Base-by-base conservation (phyloP, 2,888 invertebrate genomes). In the Epinotia bilunana region DNA sequence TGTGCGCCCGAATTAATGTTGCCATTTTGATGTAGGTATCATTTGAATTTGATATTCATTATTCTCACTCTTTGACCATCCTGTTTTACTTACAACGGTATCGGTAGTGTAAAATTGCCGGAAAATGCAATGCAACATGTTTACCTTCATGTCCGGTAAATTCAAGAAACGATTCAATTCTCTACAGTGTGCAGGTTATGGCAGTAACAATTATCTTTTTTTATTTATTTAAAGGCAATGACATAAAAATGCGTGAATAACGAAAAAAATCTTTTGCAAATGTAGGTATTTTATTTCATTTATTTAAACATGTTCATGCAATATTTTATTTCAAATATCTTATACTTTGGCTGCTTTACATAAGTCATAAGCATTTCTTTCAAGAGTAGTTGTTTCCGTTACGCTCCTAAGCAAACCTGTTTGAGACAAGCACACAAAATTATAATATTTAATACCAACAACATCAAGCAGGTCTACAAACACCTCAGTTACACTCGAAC, bases 1-100 rank as follows among this genome's bases (percentile, higher is more conserved):
- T 71, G 61, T 62, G 18, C 39, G 28, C 18, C 64, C 20, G 49
- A 64, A 72, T 72, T 72, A 58, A 64, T 72, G 58, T 46, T 33
- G 57, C 46, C 72, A 63, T 63, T 72, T 65, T 72, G 72, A 65
- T 72, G 33, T 72, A 69, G 69, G 58, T 12, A 58, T 2, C 16
- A 39, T 67, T 55, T 43, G 39, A 39, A 46, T 69, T 43, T 68
- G 12, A 9, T 55, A 23, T 43, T 63, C 43, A 63, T 28, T 46
- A n/a, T 33, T 46, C 11, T n/a, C 12, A 43, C 63, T 12, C 6
- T 28, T 33, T n/a, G 33, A 16, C 23, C 33, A 33, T 16, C 28
- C n/a, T 61, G 33, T 16, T 16, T 33, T 61, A n/a, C n/a, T 53
- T 39, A 39, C 9, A 9, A 53, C 16, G 16, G 49, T 53, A 53